phyloP scores from a whole-genome alignment of 2,888 invertebrate species.

The Ditula angustiorana region DNA sequence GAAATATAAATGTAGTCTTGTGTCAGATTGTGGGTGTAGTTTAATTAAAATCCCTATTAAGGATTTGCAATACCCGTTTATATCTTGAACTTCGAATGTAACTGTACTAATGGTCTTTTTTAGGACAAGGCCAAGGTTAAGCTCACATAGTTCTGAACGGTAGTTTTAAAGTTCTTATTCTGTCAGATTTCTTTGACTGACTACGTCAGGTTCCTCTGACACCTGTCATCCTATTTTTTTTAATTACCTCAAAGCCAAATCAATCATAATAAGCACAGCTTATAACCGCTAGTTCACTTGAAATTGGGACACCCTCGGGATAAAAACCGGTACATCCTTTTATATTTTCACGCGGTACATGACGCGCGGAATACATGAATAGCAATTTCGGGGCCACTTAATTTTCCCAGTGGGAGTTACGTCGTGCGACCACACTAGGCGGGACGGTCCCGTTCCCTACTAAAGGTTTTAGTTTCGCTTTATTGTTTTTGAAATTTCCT shows the following conservation, averaged over 20 bases:
- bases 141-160: no score
- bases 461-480: conserved; percentile 44
- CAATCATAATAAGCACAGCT: background rate
- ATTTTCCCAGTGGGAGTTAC: conserved; percentile 48
- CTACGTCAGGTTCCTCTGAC: conserved; percentile 19
- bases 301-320: conserved; percentile 38
- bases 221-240: background rate
- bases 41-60: no score
- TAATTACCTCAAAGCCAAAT: background rate
- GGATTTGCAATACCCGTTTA: no score
- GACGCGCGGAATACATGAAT: conserved; percentile 51
- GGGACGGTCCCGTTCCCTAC: conserved; percentile 38
- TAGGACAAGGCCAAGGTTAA: no score
- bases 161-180: no score
- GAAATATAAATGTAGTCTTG: no score
- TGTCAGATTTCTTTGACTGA: no score
- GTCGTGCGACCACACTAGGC: conserved; percentile 39
- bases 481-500: conserved; percentile 44
- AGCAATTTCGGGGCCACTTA: conserved; percentile 50
- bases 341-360: conserved; percentile 44
- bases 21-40: no score
- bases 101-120: no score
- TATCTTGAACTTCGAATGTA: no score
- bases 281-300: conserved; percentile 28
- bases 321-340: conserved; percentile 43